These are phyloP conservation scores for Bombycilla garrulus DNA, from an alignment of 2,113 vertebrate genomes.

Conservation along the genomic window DNA sequence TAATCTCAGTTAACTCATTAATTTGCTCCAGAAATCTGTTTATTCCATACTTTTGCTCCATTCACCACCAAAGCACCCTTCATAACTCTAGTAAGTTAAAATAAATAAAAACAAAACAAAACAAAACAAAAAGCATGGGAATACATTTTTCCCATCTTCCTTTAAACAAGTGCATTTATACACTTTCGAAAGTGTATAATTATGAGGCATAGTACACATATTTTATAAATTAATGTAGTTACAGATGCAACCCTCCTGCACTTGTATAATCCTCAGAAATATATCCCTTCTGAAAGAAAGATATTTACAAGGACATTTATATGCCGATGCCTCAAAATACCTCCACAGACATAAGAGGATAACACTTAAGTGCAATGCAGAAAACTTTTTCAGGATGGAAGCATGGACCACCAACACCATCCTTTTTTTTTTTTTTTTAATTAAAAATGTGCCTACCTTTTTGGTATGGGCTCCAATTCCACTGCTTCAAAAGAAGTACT, in stretches of 20 bases:
- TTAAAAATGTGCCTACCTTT: background rate
- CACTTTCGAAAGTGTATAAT: background rate
- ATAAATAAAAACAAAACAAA: background rate
- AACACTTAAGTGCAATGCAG: background rate
- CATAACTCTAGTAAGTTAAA: background rate
- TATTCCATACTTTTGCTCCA: background rate
- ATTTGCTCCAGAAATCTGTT: background rate
- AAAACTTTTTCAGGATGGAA: background rate
- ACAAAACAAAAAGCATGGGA: accelerated
- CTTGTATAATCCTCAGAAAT: background rate
- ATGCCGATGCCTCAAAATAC: background rate
- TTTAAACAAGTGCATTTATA: background rate
- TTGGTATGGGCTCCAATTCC: background rate
- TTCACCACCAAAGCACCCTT: background rate
- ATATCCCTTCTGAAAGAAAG: background rate
- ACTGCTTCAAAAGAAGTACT: background rate
- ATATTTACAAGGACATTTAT: background rate
- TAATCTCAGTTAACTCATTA: background rate
- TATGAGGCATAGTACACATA: background rate
- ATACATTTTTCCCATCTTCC: background rate
- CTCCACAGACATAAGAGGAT: background rate
- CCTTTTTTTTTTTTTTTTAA: background rate
- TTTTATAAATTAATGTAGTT: background rate
- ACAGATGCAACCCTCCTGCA: background rate
- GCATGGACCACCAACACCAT: background rate